Evolutionary conservation across 2,113 vertebrate species (phyloP), one percentile per base, ranked within the genome.

Genomic region (Pristiophorus japonicus): DNA sequence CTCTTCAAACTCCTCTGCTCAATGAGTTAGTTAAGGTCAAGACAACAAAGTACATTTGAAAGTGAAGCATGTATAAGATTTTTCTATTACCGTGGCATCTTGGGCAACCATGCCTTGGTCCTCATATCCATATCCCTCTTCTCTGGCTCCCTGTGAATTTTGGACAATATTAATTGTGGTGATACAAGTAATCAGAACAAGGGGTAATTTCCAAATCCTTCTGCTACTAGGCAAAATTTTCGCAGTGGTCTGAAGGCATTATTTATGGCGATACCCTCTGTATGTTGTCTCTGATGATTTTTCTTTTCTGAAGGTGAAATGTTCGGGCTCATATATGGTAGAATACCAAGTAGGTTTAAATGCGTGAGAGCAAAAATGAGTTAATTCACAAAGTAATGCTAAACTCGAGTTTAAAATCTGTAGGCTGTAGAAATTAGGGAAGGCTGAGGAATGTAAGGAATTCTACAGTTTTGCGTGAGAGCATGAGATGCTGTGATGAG

Each of bases 21-120:
- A 94, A 51, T 4, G 66, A 30, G 24, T 94, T 90, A 59, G 8
- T 55, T 90, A 59, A 34, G 18, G 27, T 8, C 47, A n/a, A 91
- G 20, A 20, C 38, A 63, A 91, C 34, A 22, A 38, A n/a, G 7
- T 38, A n/a, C 88, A 92, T 38, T 62, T 92, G 88, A 92, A 63
- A 92, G 18, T 27, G 24, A 51, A 22, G 1, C n/a, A n/a, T n/a
- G n/a, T n/a, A n/a, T n/a, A n/a, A n/a, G n/a, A n/a, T n/a, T n/a
- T n/a, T n/a, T n/a, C n/a, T n/a, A 51, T 97, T 98, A 98, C 98
- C 97, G 97, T 97, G 47, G 97, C 98, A 78, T 98, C 97, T 95
- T 98, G 97, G 95, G 97, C 96, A 95, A 97, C 97, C 96, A 96
- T 96, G 2, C 95, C 97, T 84, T 97, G 97, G 95, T 97, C 97